Conservation (phyloP, 2,797 vertebrate genomes). For the Hafferia zeledoni region DNA sequence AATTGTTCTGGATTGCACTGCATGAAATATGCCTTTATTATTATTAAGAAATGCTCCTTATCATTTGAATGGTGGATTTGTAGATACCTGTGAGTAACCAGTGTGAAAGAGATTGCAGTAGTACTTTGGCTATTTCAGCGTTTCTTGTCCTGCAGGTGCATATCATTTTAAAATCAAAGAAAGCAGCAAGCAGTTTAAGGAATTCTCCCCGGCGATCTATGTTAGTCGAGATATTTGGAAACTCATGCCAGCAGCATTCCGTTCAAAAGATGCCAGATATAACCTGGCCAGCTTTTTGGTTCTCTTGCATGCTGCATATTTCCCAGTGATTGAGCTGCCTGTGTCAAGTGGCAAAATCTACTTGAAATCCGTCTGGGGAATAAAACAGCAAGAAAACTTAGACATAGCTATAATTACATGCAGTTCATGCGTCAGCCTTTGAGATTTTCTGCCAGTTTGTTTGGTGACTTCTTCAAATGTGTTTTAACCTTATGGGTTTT, state of each 20-base stretch:
- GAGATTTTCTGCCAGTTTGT: background rate
- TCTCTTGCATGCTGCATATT: fast-evolving
- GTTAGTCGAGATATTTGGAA: background rate
- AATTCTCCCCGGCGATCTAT: background rate
- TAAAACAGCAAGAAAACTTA: background rate
- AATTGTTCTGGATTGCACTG: background rate
- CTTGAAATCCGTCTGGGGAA: background rate
- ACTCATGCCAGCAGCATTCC: background rate
- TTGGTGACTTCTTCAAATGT: background rate
- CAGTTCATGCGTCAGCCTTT: background rate
- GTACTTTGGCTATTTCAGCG: background rate
- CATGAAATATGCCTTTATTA: background rate
- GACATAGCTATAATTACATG: background rate
- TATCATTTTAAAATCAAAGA: background rate
- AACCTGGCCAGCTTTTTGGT: background rate
- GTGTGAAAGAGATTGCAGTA: background rate
- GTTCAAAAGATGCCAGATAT: background rate
- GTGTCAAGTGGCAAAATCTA: background rate
- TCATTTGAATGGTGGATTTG: background rate
- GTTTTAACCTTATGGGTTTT: background rate
- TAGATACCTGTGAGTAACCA: background rate
- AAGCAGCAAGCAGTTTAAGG: background rate
- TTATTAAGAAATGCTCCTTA: slow-evolving; percentile 15
- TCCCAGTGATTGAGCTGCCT: background rate
- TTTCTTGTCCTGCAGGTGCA: background rate